phyloP scores from a whole-genome alignment of 1,140 invertebrate species.

The Rhyacophila brunnea region DNA sequence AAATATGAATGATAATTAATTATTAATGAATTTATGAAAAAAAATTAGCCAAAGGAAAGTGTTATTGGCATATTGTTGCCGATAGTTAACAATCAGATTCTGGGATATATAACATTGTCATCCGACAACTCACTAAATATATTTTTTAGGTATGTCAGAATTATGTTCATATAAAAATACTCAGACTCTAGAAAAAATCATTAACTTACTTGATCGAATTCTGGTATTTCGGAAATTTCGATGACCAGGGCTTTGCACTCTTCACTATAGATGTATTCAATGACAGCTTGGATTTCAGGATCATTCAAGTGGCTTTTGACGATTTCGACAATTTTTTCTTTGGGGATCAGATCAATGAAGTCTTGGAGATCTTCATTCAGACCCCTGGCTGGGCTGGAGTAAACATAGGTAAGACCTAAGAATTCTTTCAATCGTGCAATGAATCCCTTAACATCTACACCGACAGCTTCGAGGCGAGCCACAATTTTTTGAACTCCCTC shows the following conservation, averaged over 20 bases:
- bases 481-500: background rate
- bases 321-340: background rate
- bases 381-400: too few species aligned
- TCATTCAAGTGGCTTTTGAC: background rate
- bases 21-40: too few species aligned
- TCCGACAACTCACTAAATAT: too few species aligned
- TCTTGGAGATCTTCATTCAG: slow-evolving; percentile 1
- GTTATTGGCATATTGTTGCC: too few species aligned
- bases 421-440: background rate
- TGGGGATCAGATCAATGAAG: slow-evolving; percentile 5
- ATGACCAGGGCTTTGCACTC: background rate
- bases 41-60: too few species aligned
- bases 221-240: slow-evolving; percentile 1
- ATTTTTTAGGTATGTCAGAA: too few species aligned
- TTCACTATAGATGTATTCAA: slow-evolving; percentile 8
- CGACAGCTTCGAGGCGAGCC: background rate
- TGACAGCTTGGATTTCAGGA: slow-evolving; percentile 3
- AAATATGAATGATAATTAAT: too few species aligned
- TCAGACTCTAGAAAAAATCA: too few species aligned
- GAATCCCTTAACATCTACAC: slow-evolving; percentile 7
- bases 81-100: too few species aligned
- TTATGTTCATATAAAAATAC: too few species aligned
- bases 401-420: background rate
- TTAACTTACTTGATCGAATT: background rate
- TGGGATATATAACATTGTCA: too few species aligned